These are phyloP conservation scores for Drosophila seguyi DNA, from an alignment of 1,140 invertebrate genomes.

Conservation along the genomic window DNA sequence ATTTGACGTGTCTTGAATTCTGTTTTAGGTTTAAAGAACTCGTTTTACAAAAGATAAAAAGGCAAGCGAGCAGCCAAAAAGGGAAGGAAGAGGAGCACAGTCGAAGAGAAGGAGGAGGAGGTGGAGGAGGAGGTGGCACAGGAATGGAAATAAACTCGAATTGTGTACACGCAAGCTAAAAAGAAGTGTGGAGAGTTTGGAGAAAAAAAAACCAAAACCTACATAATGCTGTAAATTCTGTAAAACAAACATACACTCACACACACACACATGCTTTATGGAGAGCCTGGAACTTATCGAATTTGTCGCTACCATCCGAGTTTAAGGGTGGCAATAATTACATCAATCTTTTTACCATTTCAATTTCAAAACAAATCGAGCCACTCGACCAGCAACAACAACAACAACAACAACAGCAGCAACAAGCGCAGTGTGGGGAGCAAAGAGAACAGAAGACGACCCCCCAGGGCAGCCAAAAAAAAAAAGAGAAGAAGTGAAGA, in stretches of 20 bases:
- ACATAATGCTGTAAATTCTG: constrained; percentile 24
- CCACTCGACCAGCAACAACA: constrained; percentile 29
- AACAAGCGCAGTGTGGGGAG: not conserved
- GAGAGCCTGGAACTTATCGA: constrained; percentile 32
- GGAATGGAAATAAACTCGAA: constrained; percentile 70
- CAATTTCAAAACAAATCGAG: constrained; percentile 60
- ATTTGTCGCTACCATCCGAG: constrained; percentile 47
- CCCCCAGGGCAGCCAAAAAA: constrained; percentile 23
- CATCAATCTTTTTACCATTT: constrained; percentile 76
- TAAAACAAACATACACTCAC: constrained; percentile 21
- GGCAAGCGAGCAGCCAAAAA: constrained; percentile 32
- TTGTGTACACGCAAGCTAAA: constrained; percentile 26
- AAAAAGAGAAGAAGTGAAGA: no score
- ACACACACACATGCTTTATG: not conserved
- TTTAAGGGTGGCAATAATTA: constrained; percentile 70
- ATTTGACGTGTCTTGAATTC: constrained; percentile 81
- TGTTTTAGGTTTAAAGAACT: constrained; percentile 79
- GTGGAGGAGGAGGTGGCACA: constrained; percentile 14
- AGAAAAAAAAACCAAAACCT: no score
- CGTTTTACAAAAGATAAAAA: constrained; percentile 70
- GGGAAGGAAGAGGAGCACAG: constrained; percentile 17
- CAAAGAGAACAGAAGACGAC: constrained; percentile 9
- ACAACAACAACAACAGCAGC: constrained; percentile 1
- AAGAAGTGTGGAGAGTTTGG: constrained; percentile 6
- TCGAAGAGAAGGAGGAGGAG: constrained; percentile 12